Base-by-base conservation (phyloP, 1,140 invertebrate genomes). In the Hylaeus anthracinus region DNA sequence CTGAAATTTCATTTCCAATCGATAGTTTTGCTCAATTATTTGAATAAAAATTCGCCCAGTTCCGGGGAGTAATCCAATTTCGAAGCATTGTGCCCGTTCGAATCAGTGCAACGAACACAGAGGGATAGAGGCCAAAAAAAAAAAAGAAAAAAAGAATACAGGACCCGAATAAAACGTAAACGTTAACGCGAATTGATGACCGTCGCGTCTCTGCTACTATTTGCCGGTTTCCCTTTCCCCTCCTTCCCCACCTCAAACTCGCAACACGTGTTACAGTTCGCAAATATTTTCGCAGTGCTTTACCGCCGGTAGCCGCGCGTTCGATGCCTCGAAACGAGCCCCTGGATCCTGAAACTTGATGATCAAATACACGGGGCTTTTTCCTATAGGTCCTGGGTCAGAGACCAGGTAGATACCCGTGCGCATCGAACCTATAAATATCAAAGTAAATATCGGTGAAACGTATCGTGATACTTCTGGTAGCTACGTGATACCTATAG, bases 221-320 rank as follows among this genome's bases (percentile, higher is more conserved):
- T 72, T 79, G 53, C 48, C 14, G 8, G 58, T 1, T 3, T 51
- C 12, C 14, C 15, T 51, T 48, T 75, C 65, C 65, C 37, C 45
- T 9, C 14, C 8, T 26, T 26, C 26, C 26, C 26, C 26, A 26
- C 26, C 26, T 26, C 26, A 26, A 5, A 64, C 70, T 41, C n/a
- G 58, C 70, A 60, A 64, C 76, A 74, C 63, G 55, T 74, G 61
- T 74, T 74, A 66, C 78, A 74, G 10, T 15, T 73, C 1, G 53
- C 72, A 81, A 86, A 86, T 72, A 85, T 86, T 76, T 65, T 63
- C 71, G 1, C 39, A 60, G 5, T 45, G 48, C 43, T 71, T 2
- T 26, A 37, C 39, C 58, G n/a, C 14, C 14, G 9, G 48, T 64
- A 15, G 51, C 26, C 56, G 41, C 48, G 58, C 4, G 55, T 51